Percentiles rank a stretch among this genome's conserved stretches.
Conservation (phyloP, 2,888 invertebrate species). For the Zeuzera pyrina region DNA sequence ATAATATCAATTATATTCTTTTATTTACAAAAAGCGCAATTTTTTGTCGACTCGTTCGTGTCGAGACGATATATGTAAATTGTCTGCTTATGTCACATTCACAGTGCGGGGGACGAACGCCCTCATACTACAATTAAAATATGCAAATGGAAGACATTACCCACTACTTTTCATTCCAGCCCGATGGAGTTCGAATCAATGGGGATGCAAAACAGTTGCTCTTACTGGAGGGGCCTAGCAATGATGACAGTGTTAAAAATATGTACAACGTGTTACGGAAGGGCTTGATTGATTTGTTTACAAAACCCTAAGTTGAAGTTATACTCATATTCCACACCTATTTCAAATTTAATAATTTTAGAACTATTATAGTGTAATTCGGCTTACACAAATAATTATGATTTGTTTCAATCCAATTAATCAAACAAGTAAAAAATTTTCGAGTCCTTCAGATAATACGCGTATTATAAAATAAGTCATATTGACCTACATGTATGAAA, state of each 20-base stretch:
- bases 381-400: no score
- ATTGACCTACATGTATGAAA: no score
- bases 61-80: constrained; percentile 57
- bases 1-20: constrained; percentile 22
- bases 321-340: no score
- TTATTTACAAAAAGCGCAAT: constrained; percentile 50
- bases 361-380: no score
- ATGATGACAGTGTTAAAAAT: constrained; percentile 40
- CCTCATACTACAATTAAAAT: constrained; percentile 67
- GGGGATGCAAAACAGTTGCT: constrained; percentile 31
- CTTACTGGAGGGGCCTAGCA: constrained; percentile 17
- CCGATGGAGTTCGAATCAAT: constrained; percentile 46
- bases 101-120: constrained; percentile 38
- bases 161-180: constrained; percentile 63
- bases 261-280: constrained; percentile 18
- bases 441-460: no score
- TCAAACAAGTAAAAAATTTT: no score
- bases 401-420: no score
- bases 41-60: constrained; percentile 34
- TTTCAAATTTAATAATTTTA: no score
- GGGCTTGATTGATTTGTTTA: no score
- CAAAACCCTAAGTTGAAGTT: no score
- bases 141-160: constrained; percentile 66
- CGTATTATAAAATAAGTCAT: no score
- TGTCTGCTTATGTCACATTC: constrained; percentile 52